Evolutionary conservation across 2,113 vertebrate species (phyloP), one percentile per base, ranked within the genome.

Genomic region (Lamprotornis superbus): DNA sequence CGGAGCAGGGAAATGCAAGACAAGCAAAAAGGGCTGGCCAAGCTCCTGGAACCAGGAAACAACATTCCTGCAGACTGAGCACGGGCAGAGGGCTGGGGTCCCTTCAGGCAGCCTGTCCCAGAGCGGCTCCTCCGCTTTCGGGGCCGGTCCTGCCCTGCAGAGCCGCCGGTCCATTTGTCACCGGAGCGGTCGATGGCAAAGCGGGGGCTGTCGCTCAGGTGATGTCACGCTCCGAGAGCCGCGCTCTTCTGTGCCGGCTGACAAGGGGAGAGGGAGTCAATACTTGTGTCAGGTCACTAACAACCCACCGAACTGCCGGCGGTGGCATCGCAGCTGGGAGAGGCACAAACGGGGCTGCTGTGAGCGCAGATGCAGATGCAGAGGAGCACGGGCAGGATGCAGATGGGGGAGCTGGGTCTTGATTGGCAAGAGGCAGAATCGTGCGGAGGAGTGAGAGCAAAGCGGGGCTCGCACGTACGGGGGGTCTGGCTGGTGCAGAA

Each of bases 101-200:
- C 61, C 82, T 56, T 3, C 10, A 3, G 4, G 19, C 47, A 9
- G 30, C 68, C 60, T 30, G 55, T 68, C 44, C 57, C 21, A 0
- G 18, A 16, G 25, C 6, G 3, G 52, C 16, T 28, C 27, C 78
- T 33, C 47, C 3, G 18, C 61, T 68, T 18, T 78, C 28, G 18
- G 19, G 5, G 70, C 65, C 40, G 44, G 86, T 59, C 46, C 84
- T 77, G 94, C 71, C 94, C 85, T 74, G 53, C 85, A 64, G 87
- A 97, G 97, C 97, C 80, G 95, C 86, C 31, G 53, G 91, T 97
- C 98, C 96, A 83, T 97, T 98, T 98, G 98, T 98, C 98, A 98
- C 96, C 96, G 2, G 80, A 22, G 53, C 86, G 97, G 98, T 98
- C 97, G 73, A 98, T 98, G 96, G 81, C 91, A 86, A 56, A 95